Percentiles rank a stretch among this genome's conserved stretches.
phyloP scores from a whole-genome alignment of 2,797 vertebrate genomes.

The Phataginus tetradactyla region DNA sequence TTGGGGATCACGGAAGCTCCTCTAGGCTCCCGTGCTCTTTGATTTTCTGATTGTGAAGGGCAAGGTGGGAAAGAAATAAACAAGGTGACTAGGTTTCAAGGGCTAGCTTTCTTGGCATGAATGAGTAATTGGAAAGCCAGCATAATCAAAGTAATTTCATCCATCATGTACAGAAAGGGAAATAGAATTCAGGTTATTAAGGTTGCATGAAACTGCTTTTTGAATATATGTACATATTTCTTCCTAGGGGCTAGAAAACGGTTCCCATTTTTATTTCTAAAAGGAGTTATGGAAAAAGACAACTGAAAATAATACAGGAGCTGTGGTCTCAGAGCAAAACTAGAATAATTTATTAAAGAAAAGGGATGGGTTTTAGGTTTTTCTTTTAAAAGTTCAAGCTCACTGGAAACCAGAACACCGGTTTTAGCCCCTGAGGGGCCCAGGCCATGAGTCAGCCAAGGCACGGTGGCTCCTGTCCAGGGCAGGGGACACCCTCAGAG shows the following conservation, averaged over 20 bases:
- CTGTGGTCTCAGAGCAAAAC: constrained; percentile 72
- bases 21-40: constrained; percentile 70
- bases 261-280: constrained; percentile 75
- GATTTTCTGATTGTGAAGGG: constrained; percentile 86
- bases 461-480: background rate
- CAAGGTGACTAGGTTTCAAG: constrained; percentile 89
- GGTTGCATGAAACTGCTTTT: constrained; percentile 86
- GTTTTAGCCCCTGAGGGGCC: background rate
- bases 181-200: constrained; percentile 88
- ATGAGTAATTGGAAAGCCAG: constrained; percentile 89
- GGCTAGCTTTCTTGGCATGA: constrained; percentile 90
- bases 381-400: constrained; percentile 47
- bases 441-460: background rate
- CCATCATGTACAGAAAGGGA: constrained; percentile 88
- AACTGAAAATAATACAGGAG: constrained; percentile 75
- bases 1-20: constrained; percentile 80
- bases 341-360: constrained; percentile 68
- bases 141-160: constrained; percentile 89
- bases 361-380: constrained; percentile 59
- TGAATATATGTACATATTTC: constrained; percentile 85
- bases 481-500: background rate
- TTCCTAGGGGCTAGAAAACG: constrained; percentile 76
- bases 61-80: constrained; percentile 88
- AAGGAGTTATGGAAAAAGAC: constrained; percentile 80
- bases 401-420: background rate